Percentiles rank a stretch among this genome's conserved stretches.
Evolutionary conservation across 1,140 invertebrate genomes (phyloP).

Genomic region (Lepidostoma basale): DNA sequence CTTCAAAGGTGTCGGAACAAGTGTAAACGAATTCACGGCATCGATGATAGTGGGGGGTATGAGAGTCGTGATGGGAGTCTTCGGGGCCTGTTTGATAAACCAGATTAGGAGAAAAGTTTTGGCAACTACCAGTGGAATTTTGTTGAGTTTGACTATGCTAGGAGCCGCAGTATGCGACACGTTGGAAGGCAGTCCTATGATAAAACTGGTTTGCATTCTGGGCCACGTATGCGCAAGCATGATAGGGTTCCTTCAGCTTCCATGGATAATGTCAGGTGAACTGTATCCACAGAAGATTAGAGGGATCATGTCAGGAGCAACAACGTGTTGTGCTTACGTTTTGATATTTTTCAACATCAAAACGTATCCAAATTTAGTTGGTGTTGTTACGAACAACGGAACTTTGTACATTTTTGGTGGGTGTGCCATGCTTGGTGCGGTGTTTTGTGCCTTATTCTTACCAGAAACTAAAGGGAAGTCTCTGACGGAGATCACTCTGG

Average conservation of each 20-base stretch:
- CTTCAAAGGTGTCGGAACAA: slow-evolving; percentile 69
- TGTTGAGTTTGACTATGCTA: slow-evolving; percentile 68
- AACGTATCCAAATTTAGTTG: slow-evolving; percentile 68
- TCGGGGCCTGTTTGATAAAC: slow-evolving; percentile 73
- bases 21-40: slow-evolving; percentile 70
- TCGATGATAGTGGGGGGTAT: slow-evolving; percentile 78
- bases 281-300: slow-evolving; percentile 72
- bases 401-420: slow-evolving; percentile 79
- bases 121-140: slow-evolving; percentile 68
- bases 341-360: slow-evolving; percentile 75
- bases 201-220: slow-evolving; percentile 69
- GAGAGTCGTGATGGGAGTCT: slow-evolving; percentile 69
- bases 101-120: slow-evolving; percentile 70
- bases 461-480: slow-evolving; percentile 83
- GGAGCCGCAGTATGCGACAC: slow-evolving; percentile 62
- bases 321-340: slow-evolving; percentile 72
- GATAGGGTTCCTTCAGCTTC: slow-evolving; percentile 74
- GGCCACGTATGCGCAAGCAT: slow-evolving; percentile 74
- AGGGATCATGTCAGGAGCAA: slow-evolving; percentile 71
- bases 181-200: slow-evolving; percentile 57
- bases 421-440: slow-evolving; percentile 68
- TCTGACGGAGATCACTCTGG: slow-evolving; percentile 77
- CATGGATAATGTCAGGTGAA: slow-evolving; percentile 78
- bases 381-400: slow-evolving; percentile 66
- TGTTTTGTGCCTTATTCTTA: slow-evolving; percentile 72